phyloP scores from a whole-genome alignment of 2,888 invertebrate genomes.

The Epinotia bilunana region DNA sequence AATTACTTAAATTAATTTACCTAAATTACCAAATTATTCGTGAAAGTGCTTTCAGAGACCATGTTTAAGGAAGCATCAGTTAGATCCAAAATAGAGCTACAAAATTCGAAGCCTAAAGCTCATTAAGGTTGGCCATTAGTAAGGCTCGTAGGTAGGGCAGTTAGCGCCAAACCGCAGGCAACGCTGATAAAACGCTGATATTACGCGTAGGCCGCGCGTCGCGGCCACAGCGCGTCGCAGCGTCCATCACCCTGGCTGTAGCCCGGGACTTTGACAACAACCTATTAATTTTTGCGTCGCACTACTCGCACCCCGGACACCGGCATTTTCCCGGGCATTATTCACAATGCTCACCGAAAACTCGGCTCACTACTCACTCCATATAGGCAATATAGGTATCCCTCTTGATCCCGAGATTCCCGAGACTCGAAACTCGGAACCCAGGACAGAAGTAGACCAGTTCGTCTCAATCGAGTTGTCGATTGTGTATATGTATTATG shows the following conservation, averaged over 20 bases:
- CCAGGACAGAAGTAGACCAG: too few relatives aligned
- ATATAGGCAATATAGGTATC: too few relatives aligned
- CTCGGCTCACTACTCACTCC: too few relatives aligned
- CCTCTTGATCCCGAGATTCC: too few relatives aligned
- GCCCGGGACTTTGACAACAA: constrained; percentile 44
- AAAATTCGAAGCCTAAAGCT: constrained; percentile 31
- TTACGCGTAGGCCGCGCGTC: constrained; percentile 67
- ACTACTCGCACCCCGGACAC: constrained; percentile 18
- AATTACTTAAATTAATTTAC: too few relatives aligned
- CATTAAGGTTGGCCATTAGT: constrained; percentile 42
- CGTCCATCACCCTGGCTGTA: constrained; percentile 67
- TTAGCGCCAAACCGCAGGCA: constrained; percentile 52
- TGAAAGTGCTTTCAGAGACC: background rate
- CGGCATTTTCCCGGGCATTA: background rate
- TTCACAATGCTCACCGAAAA: background rate
- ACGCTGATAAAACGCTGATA: constrained; percentile 80
- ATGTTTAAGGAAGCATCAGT: background rate
- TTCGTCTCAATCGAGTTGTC: too few relatives aligned
- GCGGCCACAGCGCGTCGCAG: constrained; percentile 57
- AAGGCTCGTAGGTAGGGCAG: constrained; percentile 45
- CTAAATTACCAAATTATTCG: too few relatives aligned
- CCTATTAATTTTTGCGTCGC: constrained; percentile 41
- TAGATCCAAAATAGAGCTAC: background rate
- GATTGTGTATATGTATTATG: too few relatives aligned
- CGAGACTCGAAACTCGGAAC: too few relatives aligned